A percentile compares a stretch with the other conserved stretches of the same genome.
Evolutionary conservation across 2,113 vertebrate species (phyloP).

Genomic region (Fukomys damarensis): DNA sequence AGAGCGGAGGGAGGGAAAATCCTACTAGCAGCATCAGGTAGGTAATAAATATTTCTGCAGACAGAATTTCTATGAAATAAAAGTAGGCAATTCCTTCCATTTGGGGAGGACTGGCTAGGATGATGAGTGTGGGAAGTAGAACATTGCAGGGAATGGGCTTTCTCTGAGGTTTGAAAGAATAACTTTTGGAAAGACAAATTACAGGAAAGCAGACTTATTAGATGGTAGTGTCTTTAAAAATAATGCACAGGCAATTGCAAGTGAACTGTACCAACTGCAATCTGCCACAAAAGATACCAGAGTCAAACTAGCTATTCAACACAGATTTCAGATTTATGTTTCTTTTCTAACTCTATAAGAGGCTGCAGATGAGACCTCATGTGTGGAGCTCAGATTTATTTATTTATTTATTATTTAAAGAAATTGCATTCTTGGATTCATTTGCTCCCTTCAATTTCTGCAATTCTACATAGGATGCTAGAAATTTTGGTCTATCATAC

Average conservation of each 20-base stretch:
- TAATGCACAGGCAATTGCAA: background rate
- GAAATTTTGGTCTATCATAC: background rate
- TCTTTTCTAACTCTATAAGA: background rate
- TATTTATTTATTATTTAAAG: background rate
- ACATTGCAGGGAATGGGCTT: background rate
- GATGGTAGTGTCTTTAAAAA: background rate
- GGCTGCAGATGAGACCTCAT: background rate
- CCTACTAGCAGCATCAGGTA: background rate
- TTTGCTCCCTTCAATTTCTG: background rate
- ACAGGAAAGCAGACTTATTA: background rate
- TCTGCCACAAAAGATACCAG: too few relatives aligned
- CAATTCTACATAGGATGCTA: background rate
- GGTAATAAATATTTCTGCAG: background rate
- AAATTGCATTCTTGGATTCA: background rate
- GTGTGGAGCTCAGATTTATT: background rate
- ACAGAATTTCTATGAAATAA: background rate
- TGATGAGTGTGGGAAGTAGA: background rate
- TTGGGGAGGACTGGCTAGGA: background rate
- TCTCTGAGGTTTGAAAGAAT: background rate
- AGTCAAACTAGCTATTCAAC: background rate
- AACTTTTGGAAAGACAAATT: background rate
- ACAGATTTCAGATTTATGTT: background rate
- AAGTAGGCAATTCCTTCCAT: accelerated
- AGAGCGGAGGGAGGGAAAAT: background rate
- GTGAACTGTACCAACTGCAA: background rate